Evolutionary conservation across 2,888 invertebrate genomes (phyloP).

Genomic region (Mimumesa dahlbomi): DNA sequence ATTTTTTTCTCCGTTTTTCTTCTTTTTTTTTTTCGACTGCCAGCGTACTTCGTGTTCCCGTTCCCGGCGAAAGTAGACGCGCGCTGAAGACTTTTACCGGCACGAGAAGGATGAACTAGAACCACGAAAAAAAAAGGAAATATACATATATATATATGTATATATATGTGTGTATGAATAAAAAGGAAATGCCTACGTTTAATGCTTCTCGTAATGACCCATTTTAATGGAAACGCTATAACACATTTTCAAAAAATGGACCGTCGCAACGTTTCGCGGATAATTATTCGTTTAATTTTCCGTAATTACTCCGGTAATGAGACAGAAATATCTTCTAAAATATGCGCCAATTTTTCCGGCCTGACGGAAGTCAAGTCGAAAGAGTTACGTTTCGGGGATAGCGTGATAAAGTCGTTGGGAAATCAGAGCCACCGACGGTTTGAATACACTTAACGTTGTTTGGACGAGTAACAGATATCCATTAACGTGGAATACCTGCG

Average conservation of each 20-base stretch:
- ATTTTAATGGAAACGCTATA: no score
- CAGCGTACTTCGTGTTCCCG: constrained; percentile 21
- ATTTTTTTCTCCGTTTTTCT: no score
- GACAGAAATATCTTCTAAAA: no score
- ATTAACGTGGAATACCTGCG: background rate
- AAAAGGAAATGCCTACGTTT: background rate
- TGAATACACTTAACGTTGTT: background rate
- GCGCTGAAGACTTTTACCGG: constrained; percentile 24
- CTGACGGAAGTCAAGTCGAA: no score
- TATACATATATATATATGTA: no score
- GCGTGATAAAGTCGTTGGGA: background rate
- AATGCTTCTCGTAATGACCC: background rate
- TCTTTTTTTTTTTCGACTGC: constrained; percentile 30
- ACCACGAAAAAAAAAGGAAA: constrained; percentile 6
- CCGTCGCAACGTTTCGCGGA: no score
- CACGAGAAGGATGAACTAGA: constrained; percentile 26
- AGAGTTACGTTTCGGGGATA: no score
- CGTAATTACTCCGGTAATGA: background rate
- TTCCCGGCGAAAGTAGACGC: constrained; percentile 25
- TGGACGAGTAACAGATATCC: background rate
- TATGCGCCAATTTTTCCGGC: no score
- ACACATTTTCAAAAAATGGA: no score
- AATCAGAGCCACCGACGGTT: background rate
- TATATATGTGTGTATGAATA: no score
- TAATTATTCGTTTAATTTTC: background rate